A percentile compares a stretch with the other conserved stretches of the same genome.
These are phyloP conservation scores for Circaetus cinerascens DNA, from an alignment of 2,113 vertebrate species.

Conservation along the genomic window DNA sequence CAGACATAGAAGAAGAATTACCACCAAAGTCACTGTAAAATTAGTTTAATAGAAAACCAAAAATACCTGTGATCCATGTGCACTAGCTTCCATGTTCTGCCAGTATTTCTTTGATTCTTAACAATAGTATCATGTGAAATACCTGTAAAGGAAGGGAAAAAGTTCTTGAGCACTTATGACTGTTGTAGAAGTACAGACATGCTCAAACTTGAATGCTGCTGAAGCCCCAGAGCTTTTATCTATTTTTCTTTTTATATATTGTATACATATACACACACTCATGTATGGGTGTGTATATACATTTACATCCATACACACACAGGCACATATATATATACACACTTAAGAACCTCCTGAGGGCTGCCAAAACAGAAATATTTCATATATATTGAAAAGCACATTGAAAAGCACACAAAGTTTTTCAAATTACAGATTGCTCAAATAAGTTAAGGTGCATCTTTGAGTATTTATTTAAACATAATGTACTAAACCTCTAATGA, in stretches of 20 bases:
- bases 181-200: not conserved
- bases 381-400: no score
- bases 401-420: not conserved
- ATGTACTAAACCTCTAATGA: not conserved
- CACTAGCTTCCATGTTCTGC: conserved; percentile 76
- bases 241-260: not conserved
- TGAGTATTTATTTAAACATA: not conserved
- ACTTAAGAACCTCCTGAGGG: not conserved
- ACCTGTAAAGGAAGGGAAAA: conserved; percentile 67
- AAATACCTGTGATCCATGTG: conserved; percentile 83
- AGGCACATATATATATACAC: accelerated
- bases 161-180: not conserved
- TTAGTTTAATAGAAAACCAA: not conserved
- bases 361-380: not conserved
- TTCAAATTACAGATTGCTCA: not conserved
- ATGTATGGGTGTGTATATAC: not conserved
- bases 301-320: not conserved
- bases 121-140: conserved; percentile 89
- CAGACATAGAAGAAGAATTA: not conserved
- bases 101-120: conserved; percentile 89
- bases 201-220: not conserved
- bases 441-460: not conserved
- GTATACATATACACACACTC: not conserved
- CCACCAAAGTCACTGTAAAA: not conserved
- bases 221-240: not conserved